A percentile compares a stretch with the other conserved stretches of the same genome.
phyloP scores from a whole-genome alignment of 2,888 invertebrate genomes.

The Leptarthrus brevirostris region DNA sequence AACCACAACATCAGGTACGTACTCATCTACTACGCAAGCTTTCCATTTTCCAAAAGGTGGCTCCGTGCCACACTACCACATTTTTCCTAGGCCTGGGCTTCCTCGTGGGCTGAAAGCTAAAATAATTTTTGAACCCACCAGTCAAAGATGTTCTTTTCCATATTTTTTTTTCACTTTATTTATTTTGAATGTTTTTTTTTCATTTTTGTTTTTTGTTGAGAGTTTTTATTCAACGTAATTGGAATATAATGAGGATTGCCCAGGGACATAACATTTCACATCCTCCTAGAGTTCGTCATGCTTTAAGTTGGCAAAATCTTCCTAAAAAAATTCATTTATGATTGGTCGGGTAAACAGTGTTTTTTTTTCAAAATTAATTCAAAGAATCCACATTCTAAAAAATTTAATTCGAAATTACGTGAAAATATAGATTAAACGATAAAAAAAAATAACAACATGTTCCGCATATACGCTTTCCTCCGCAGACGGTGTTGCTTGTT shows the following conservation, averaged over 20 bases:
- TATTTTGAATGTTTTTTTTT: constrained; percentile 54
- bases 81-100: constrained; percentile 18
- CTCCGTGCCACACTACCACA: not conserved
- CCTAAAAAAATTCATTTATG: not conserved
- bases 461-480: too few species aligned
- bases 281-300: not conserved
- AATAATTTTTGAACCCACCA: not conserved
- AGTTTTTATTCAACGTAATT: constrained; percentile 31
- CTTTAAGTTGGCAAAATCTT: not conserved
- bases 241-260: constrained; percentile 42
- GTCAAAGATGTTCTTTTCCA: not conserved
- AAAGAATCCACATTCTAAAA: not conserved
- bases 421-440: too few species aligned
- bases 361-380: not conserved
- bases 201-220: constrained; percentile 27
- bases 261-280: constrained; percentile 29
- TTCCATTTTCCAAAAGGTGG: not conserved
- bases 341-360: not conserved
- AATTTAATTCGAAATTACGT: too few species aligned
- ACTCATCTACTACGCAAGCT: not conserved
- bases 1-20: constrained; percentile 55
- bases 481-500: too few species aligned
- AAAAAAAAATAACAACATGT: too few species aligned
- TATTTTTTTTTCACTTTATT: constrained; percentile 37
- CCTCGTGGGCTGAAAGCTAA: not conserved